Evolutionary conservation across 2,113 vertebrate genomes (phyloP).

Genomic region (Eptatretus burgeri): DNA sequence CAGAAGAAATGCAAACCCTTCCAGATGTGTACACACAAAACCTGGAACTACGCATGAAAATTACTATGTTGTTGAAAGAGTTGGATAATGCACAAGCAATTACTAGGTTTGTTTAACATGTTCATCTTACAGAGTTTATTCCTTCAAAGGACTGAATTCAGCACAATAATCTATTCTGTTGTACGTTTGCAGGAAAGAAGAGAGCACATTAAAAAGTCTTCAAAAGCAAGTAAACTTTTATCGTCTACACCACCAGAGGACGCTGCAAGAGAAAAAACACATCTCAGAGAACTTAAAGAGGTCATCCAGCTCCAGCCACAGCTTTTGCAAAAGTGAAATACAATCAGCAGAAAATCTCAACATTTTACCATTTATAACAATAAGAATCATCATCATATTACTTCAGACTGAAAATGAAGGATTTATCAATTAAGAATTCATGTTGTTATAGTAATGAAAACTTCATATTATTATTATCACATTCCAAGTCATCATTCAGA

Average conservation of each 20-base stretch:
- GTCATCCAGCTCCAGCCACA: constrained; percentile 13
- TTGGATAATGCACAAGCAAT: constrained; percentile 22
- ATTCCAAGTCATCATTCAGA: too few species aligned
- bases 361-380: too few species aligned
- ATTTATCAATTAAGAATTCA: too few species aligned
- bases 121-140: constrained; percentile 5
- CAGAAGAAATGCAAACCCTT: constrained; percentile 15
- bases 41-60: constrained; percentile 26
- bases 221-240: constrained; percentile 40
- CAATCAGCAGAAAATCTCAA: too few species aligned
- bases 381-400: too few species aligned
- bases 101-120: constrained; percentile 17
- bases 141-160: too few species aligned
- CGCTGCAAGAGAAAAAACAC: constrained; percentile 37
- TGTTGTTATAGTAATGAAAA: too few species aligned
- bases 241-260: constrained; percentile 31
- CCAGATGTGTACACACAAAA: constrained; percentile 28
- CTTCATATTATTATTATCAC: too few species aligned
- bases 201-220: constrained; percentile 22
- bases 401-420: too few species aligned
- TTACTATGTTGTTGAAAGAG: constrained; percentile 25
- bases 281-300: constrained; percentile 36
- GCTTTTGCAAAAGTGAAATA: neutral
- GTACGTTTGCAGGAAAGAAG: constrained; percentile 17
- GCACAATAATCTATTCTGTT: too few species aligned